Evolutionary conservation across 2,113 vertebrate species (phyloP), one percentile per base, ranked within the genome.

Genomic region (Nycticorax nycticorax): DNA sequence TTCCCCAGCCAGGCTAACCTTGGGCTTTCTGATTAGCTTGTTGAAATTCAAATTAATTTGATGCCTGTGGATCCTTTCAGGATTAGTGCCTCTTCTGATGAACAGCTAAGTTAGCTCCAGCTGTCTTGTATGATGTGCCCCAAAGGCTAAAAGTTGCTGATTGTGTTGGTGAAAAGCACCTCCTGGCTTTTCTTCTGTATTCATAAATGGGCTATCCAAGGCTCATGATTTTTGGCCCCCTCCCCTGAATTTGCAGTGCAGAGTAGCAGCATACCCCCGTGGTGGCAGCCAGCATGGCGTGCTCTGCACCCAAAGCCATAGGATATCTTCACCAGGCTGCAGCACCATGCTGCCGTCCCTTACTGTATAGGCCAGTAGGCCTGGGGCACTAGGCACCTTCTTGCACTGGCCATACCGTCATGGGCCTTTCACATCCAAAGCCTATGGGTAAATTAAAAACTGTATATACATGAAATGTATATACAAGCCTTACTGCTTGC

Each of bases 21-120:
- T 84, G 52, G 77, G 81, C 59, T 84, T 97, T 95, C 88, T 95
- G 95, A 96, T 81, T 85, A 96, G 35, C 77, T 95, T 88, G 76
- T 77, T 97, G 79, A 93, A 95, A 93, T 93, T 95, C 53, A 96
- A 71, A 92, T 86, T 93, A 10, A 67, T 86, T 62, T 91, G 69
- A 84, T 87, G 71, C 73, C 73, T 9, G 39, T 95, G 87, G 79
- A 96, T 95, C 63, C 23, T 90, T 79, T 89, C 85, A 85, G 82
- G 93, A 93, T 79, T 53, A 85, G 57, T 56, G 62, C 55, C 62
- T 92, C 78, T 87, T 90, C 50, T 47, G 67, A 59, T n/a, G 67
- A 93, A 93, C 64, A 89, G 43, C 7, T 23, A 82, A 33, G 33
- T 59, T 91, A 71, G 2, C 43, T 88, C 67, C 72, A 89, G 50